Percentiles rank a stretch among this genome's conserved stretches.
Conservation (phyloP, 2,888 invertebrate genomes). For the Drosophila pegasa region DNA sequence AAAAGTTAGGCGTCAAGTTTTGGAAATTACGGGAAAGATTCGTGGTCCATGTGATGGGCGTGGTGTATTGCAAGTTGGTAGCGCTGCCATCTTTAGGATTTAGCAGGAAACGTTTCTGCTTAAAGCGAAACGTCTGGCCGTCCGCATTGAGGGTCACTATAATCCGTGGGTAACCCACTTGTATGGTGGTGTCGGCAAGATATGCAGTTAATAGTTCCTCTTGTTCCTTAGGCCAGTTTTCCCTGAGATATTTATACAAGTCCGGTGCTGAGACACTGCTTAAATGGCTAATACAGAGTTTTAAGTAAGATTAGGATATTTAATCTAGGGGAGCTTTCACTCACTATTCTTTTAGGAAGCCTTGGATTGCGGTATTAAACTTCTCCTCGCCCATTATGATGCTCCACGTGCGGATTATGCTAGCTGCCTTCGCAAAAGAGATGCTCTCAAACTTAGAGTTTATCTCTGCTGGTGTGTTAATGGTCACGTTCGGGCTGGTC, state of each 20-base stretch:
- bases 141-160: background rate
- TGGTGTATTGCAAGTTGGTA: background rate
- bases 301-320: background rate
- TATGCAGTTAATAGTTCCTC: background rate
- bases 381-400: background rate
- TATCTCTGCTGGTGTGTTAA: background rate
- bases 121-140: background rate
- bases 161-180: slow-evolving; percentile 1
- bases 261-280: background rate
- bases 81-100: background rate
- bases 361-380: background rate
- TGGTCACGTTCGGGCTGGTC: background rate
- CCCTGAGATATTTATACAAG: background rate
- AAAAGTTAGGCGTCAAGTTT: slow-evolving; percentile 3
- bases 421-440: slow-evolving; percentile 3
- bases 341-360: background rate
- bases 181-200: background rate
- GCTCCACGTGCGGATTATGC: slow-evolving; percentile 4
- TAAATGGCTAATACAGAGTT: background rate
- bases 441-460: background rate
- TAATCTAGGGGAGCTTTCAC: background rate
- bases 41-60: slow-evolving; percentile 5
- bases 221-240: background rate
- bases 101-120: background rate
- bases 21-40: background rate